phyloP scores from a whole-genome alignment of 1,140 invertebrate species.

The Notospermus geniculatus region DNA sequence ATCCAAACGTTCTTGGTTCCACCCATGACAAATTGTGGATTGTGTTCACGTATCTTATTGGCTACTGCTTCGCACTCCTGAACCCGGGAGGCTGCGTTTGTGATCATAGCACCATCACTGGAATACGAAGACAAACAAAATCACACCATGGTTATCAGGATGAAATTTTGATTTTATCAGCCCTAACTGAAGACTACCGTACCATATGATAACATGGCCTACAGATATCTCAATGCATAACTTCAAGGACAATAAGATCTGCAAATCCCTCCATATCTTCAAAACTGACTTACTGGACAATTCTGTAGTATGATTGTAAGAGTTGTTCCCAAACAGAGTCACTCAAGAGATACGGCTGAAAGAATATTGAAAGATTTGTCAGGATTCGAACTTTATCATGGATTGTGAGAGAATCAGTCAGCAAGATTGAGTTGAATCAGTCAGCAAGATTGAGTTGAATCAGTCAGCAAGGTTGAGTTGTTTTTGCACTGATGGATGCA shows the following conservation, averaged over 20 bases:
- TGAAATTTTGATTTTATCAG: conserved; percentile 3
- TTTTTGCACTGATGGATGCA: too few relatives aligned
- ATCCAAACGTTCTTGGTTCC: conserved; percentile 90
- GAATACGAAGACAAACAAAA: conserved; percentile 12
- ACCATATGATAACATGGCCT: too few relatives aligned
- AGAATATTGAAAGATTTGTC: conserved; percentile 10
- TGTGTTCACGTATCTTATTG: background rate
- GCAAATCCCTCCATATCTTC: too few relatives aligned
- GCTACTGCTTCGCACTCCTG: conserved; percentile 30
- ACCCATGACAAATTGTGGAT: conserved; percentile 63
- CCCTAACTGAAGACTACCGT: too few relatives aligned
- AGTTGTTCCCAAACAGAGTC: conserved; percentile 82
- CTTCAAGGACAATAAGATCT: too few relatives aligned
- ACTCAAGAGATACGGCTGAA: conserved; percentile 33
- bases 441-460: too few relatives aligned
- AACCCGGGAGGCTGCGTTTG: conserved; percentile 19
- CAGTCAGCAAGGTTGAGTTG: too few relatives aligned
- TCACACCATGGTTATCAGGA: background rate
- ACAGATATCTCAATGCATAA: too few relatives aligned
- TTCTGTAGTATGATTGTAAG: conserved; percentile 70
- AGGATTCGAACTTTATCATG: too few relatives aligned
- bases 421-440: too few relatives aligned
- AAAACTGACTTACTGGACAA: conserved; percentile 63
- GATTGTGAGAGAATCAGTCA: too few relatives aligned
- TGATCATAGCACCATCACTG: conserved; percentile 44